A percentile compares a stretch with the other conserved stretches of the same genome.
These are phyloP conservation scores for Hylia prasina DNA, from an alignment of 2,113 vertebrate genomes.

Conservation along the genomic window DNA sequence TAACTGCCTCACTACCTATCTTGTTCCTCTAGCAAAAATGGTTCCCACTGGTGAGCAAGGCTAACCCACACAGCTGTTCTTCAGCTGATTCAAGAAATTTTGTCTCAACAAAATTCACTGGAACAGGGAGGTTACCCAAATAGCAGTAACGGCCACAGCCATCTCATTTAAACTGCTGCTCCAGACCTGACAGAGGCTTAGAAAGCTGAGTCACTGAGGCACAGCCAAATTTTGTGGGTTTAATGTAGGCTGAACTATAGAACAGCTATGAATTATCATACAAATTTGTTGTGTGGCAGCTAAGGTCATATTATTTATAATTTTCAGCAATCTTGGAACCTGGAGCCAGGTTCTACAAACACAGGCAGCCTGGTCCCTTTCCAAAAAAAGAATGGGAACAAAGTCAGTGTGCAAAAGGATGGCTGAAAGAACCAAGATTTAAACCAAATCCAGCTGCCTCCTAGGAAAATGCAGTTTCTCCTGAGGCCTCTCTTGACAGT, in stretches of 20 bases:
- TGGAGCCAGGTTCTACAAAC: background rate
- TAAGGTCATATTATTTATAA: background rate
- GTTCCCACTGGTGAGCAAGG: background rate
- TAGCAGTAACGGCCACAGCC: background rate
- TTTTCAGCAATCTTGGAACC: background rate
- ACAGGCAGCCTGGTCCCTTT: background rate
- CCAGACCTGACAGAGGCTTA: background rate
- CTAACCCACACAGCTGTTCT: background rate
- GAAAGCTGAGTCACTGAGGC: background rate
- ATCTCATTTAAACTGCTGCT: background rate
- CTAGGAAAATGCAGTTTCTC: conserved; percentile 2
- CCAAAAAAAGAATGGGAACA: background rate
- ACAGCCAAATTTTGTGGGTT: background rate
- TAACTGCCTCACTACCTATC: background rate
- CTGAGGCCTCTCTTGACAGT: background rate
- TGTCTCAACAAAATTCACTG: background rate
- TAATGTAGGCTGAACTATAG: background rate
- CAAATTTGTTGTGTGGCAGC: background rate
- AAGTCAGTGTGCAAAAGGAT: background rate
- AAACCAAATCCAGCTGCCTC: conserved; percentile 19
- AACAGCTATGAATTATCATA: background rate
- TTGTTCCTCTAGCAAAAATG: background rate
- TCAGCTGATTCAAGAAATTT: background rate
- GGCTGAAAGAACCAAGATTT: background rate
- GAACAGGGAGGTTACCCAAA: background rate